These are phyloP conservation scores for Tinea pellionella DNA, from an alignment of 2,888 invertebrate genomes.

Conservation along the genomic window DNA sequence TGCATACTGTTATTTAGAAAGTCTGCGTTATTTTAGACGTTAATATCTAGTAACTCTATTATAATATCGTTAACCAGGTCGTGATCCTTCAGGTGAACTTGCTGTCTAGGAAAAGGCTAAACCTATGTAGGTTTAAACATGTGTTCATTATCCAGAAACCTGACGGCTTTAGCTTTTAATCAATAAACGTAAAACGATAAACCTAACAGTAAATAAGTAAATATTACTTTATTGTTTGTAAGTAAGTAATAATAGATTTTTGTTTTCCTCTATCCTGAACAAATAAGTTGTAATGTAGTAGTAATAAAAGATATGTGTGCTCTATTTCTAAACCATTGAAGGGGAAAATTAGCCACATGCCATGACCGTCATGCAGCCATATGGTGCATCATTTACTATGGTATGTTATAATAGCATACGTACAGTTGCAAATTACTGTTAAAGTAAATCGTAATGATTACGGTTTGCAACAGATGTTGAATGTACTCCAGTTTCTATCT, in stretches of 20 bases:
- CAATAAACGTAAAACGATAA: not conserved
- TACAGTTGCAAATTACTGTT: conserved; percentile 35
- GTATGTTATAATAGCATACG: conserved; percentile 14
- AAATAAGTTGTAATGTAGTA: not conserved
- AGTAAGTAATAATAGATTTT: not conserved
- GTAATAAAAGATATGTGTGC: not conserved
- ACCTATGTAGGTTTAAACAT: not conserved
- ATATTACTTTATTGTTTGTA: not conserved
- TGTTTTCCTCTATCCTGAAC: not conserved
- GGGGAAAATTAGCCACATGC: conserved; percentile 2
- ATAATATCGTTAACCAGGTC: conserved; percentile 8
- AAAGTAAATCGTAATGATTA: conserved; percentile 20
- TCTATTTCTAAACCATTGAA: conserved; percentile 3
- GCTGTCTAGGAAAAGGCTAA: not conserved
- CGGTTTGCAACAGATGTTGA: conserved; percentile 10
- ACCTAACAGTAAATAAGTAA: not conserved
- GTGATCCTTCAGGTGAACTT: not conserved
- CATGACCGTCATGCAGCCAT: not conserved
- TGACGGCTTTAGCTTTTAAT: not conserved
- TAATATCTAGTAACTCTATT: conserved; percentile 8
- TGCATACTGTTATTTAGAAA: conserved; percentile 11
- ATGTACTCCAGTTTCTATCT: not conserved
- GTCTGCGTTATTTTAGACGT: conserved; percentile 1
- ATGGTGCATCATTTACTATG: conserved; percentile 7
- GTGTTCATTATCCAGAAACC: not conserved